phyloP scores from a whole-genome alignment of 2,113 vertebrate species.

The Elanus axillaris region DNA sequence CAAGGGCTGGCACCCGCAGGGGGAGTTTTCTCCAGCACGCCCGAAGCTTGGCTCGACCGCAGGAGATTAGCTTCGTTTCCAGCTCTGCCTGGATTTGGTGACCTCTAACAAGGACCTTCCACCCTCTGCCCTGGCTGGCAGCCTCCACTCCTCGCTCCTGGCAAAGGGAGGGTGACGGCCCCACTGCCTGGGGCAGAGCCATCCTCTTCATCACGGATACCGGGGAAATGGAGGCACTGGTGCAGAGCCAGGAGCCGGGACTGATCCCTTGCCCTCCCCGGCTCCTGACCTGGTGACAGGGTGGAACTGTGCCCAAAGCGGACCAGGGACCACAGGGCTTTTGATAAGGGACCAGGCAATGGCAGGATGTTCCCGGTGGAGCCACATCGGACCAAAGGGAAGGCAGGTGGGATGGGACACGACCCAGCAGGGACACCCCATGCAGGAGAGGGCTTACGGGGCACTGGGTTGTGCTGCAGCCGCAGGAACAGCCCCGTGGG shows the following conservation, averaged over 20 bases:
- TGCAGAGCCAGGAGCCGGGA: background rate
- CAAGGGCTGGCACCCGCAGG: fast-evolving
- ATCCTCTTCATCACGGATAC: fast-evolving
- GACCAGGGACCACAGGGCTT: background rate
- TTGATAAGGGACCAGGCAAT: fast-evolving
- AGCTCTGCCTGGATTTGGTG: background rate
- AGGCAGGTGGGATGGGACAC: background rate
- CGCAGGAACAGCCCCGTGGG: background rate
- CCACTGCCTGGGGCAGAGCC: background rate
- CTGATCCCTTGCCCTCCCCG: fast-evolving
- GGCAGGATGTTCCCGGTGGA: background rate
- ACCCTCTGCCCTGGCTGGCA: background rate
- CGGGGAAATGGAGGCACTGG: background rate
- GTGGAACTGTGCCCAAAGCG: fast-evolving
- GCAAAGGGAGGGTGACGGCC: background rate
- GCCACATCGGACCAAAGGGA: fast-evolving
- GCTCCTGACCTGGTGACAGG: fast-evolving
- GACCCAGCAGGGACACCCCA: background rate
- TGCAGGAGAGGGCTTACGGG: fast-evolving
- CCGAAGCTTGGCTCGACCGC: background rate
- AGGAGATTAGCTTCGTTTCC: background rate
- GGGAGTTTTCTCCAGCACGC: background rate
- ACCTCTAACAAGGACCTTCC: background rate
- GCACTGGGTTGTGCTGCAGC: fast-evolving
- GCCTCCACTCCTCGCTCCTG: background rate